Percentiles rank a stretch among this genome's conserved stretches.
Evolutionary conservation across 2,888 invertebrate species (phyloP).

Genomic region (Mythimna ferrago): DNA sequence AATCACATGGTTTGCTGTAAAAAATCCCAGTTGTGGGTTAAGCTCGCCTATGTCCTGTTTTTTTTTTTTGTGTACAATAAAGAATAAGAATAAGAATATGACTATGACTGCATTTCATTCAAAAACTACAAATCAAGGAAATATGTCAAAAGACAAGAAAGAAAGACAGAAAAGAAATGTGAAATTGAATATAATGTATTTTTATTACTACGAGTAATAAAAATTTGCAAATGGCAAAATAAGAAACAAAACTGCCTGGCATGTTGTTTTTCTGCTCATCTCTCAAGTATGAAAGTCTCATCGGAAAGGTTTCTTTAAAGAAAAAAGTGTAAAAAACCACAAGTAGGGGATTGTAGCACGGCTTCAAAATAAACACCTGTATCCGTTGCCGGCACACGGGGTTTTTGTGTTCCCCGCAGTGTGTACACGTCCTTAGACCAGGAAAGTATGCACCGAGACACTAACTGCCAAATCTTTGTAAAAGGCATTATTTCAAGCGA

Average conservation of each 20-base stretch:
- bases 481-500: neutral
- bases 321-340: constrained; percentile 71
- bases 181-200: neutral
- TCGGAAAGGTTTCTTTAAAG: constrained; percentile 65
- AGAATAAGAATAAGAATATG: too few species aligned
- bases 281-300: constrained; percentile 36
- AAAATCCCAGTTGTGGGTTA: too few species aligned
- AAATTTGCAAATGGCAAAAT: constrained; percentile 30
- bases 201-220: too few species aligned
- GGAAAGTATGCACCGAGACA: neutral
- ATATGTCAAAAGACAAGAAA: neutral
- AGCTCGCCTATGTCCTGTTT: too few species aligned
- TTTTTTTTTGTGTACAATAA: too few species aligned
- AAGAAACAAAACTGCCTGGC: constrained; percentile 21
- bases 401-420: constrained; percentile 48
- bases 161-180: too few species aligned
- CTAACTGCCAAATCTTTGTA: constrained; percentile 16
- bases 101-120: too few species aligned
- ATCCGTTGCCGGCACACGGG: constrained; percentile 74
- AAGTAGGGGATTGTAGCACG: constrained; percentile 78
- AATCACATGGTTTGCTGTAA: too few species aligned
- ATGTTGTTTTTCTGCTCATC: constrained; percentile 61
- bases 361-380: constrained; percentile 82
- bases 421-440: constrained; percentile 25
- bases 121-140: too few species aligned